Base-by-base conservation (phyloP, 2,113 vertebrate species). In the Tupaia chinensis region DNA sequence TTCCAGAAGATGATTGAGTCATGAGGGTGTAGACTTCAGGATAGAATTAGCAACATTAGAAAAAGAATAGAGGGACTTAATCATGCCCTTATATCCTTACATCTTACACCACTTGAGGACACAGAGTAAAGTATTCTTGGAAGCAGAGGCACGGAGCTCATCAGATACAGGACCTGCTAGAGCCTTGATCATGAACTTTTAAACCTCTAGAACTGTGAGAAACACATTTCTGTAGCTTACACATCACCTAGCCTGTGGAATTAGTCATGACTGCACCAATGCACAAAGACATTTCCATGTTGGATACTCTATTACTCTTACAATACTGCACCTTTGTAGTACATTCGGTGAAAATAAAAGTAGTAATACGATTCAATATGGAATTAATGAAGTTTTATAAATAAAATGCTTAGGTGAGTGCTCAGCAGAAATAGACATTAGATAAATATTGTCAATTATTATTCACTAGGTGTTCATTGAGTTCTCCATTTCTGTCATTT, bases 371-470 rank as follows among this genome's bases (percentile, higher is more conserved):
- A 4, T 1, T 88, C 6, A 79, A 4, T 19, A 27, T 23, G 8
- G 5, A 65, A 25, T 68, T 29, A 73, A 5, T 69, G 19, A 95
- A 89, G 63, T 53, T 20, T 11, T 61, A 0, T 58, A 56, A 72
- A 1, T 60, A 83, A 92, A 89, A 65, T 84, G 9, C n/a, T 92
- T 92, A 83, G 13, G 22, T 76, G 19, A 94, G 32, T 81, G 9
- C 1, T 79, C 5, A 23, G 32, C 2, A 60, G 78, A 23, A 91
- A 58, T 1, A 15, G 25, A 32, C 56, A 23, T 8, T 88, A 74
- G 80, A n/a, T 27, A 80, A 56, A 32, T 91, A 25, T 11, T 23
- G 12, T 14, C 4, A 16, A 9, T 58, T 82, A 74, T 65, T 54
- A 20, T 56, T 61, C 44, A 17, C 11, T 60, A 19, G 23, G 16